Evolutionary conservation across 2,113 vertebrate genomes (phyloP).

Genomic region (Chloropsis hardwickii): DNA sequence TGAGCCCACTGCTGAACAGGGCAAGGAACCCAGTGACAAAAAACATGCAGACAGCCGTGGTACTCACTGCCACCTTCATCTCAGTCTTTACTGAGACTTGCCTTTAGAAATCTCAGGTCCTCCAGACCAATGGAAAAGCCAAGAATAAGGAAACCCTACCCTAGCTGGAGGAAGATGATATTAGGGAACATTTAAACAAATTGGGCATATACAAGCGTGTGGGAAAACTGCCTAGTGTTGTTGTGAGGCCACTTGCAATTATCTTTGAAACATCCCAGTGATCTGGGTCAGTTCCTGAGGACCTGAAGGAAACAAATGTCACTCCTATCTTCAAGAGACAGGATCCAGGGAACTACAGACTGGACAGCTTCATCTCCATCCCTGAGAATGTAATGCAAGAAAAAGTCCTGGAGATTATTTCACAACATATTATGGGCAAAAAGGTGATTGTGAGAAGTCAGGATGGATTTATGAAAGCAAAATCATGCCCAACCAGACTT

Average conservation of each 20-base stretch:
- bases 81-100: background rate
- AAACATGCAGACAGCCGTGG: background rate
- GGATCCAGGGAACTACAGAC: background rate
- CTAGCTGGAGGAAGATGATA: background rate
- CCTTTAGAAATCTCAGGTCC: background rate
- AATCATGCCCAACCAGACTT: background rate
- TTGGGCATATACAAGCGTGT: background rate
- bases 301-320: background rate
- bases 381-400: background rate
- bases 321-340: background rate
- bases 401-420: background rate
- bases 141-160: background rate
- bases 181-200: background rate
- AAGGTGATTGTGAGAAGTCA: background rate
- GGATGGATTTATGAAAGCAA: background rate
- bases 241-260: background rate
- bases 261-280: background rate
- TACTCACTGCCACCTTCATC: background rate
- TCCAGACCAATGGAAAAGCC: background rate
- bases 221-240: background rate
- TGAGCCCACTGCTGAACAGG: rapidly evolving
- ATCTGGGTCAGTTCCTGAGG: background rate
- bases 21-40: background rate
- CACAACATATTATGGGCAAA: background rate
- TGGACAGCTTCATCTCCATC: background rate